A percentile compares a stretch with the other conserved stretches of the same genome.
Evolutionary conservation across 2,888 invertebrate species (phyloP).

Genomic region (Xestia c-nigrum): DNA sequence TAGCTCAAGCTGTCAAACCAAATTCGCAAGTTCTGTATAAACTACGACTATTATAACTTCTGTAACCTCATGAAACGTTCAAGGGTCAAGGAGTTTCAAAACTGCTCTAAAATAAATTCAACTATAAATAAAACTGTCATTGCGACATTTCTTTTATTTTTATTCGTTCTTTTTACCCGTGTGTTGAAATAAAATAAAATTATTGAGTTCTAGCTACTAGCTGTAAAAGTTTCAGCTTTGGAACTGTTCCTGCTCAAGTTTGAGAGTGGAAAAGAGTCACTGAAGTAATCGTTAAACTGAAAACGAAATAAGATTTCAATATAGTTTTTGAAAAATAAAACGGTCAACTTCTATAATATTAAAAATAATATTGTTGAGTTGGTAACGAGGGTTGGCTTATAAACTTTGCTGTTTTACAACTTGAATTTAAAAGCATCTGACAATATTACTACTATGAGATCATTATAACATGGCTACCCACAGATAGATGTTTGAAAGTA

Average conservation of each 20-base stretch:
- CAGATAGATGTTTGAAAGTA: too few relatives aligned
- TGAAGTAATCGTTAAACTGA: conserved; percentile 45
- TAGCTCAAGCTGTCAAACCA: not conserved
- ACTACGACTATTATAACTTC: not conserved
- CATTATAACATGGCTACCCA: not conserved
- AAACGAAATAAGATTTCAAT: conserved; percentile 40
- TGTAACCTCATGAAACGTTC: not conserved
- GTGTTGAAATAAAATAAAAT: conserved; percentile 53
- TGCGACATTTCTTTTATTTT: conserved; percentile 16
- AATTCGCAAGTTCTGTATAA: not conserved
- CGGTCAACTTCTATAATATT: not conserved
- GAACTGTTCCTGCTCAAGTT: conserved; percentile 50
- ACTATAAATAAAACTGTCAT: conserved; percentile 22
- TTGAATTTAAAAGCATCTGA: not conserved
- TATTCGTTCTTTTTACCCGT: conserved; percentile 11
- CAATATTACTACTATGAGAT: not conserved
- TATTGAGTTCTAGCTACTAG: conserved; percentile 34
- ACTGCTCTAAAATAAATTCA: conserved; percentile 5
- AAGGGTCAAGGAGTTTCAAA: not conserved
- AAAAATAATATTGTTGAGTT: not conserved
- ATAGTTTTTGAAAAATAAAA: not conserved
- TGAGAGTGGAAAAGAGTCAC: conserved; percentile 38
- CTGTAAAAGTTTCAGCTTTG: conserved; percentile 48
- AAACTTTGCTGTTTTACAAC: not conserved
- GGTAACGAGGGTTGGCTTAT: not conserved